These are phyloP conservation scores for Gallinago undulata DNA, from an alignment of 2,113 vertebrate genomes.

Conservation along the genomic window DNA sequence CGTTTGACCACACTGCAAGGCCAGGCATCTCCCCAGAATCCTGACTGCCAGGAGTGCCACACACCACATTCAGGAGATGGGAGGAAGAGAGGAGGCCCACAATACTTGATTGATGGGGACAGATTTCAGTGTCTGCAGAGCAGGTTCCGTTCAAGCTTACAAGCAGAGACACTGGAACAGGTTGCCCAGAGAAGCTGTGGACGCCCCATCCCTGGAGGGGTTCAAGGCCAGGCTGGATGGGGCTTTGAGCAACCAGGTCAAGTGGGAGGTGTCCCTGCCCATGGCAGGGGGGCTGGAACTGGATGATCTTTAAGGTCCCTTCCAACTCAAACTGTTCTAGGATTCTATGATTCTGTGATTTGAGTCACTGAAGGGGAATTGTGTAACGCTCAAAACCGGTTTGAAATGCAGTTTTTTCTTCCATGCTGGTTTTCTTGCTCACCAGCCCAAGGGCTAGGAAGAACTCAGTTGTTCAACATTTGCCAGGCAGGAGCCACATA, in stretches of 20 bases:
- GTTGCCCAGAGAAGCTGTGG: not conserved
- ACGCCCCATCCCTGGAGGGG: not conserved
- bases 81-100: not conserved
- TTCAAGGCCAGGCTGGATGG: not conserved
- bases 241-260: not conserved
- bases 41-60: not conserved
- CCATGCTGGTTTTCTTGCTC: not conserved
- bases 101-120: not conserved
- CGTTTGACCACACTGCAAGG: not conserved
- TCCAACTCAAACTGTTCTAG: not conserved
- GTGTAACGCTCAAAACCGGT: not conserved
- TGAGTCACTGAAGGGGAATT: not conserved
- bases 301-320: not conserved
- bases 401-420: not conserved
- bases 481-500: fast-evolving
- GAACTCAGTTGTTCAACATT: not conserved
- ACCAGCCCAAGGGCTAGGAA: not conserved
- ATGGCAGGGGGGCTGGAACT: not conserved
- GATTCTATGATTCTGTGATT: not conserved
- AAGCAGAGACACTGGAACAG: not conserved
- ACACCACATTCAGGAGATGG: fast-evolving
- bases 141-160: not conserved
- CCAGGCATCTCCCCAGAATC: not conserved
- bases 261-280: not conserved
- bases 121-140: not conserved